A percentile compares a stretch with the other conserved stretches of the same genome.
These are phyloP conservation scores for Petrocephalus microphthalmus DNA, from an alignment of 2,113 vertebrate species.

Conservation along the genomic window DNA sequence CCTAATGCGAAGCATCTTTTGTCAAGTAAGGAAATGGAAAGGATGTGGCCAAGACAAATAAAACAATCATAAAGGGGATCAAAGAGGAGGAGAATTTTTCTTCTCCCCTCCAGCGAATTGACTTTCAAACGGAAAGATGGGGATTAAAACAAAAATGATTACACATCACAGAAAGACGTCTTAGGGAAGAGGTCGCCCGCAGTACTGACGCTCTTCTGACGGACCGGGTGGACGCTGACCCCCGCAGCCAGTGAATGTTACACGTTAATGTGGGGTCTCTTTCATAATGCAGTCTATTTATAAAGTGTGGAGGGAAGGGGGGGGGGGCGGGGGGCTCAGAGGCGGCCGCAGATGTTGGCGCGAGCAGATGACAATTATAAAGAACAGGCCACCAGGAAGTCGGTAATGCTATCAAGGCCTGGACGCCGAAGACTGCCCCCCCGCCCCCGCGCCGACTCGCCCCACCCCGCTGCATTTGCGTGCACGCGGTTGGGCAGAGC, in stretches of 20 bases:
- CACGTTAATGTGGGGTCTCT: slow-evolving; percentile 19
- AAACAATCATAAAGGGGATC: slow-evolving; percentile 74
- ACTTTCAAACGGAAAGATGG: slow-evolving; percentile 45
- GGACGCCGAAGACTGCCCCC: slow-evolving; percentile 11
- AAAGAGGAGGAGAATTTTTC: slow-evolving; percentile 73
- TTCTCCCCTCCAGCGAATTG: slow-evolving; percentile 73
- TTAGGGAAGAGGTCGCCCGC: slow-evolving; percentile 47
- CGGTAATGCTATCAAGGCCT: slow-evolving; percentile 37
- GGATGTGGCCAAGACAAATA: slow-evolving; percentile 83
- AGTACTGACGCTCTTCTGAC: slow-evolving; percentile 50
- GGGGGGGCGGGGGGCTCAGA: slow-evolving; percentile 9
- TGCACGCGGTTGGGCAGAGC: not conserved
- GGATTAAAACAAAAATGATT: not conserved
- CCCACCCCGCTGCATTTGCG: not conserved
- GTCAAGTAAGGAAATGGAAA: slow-evolving; percentile 62
- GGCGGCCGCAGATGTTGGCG: slow-evolving; percentile 40
- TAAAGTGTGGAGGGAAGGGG: slow-evolving; percentile 29
- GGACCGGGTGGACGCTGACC: slow-evolving; percentile 44
- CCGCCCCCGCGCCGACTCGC: not conserved
- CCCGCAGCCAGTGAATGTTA: slow-evolving; percentile 11
- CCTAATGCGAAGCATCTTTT: slow-evolving; percentile 85
- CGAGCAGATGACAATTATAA: slow-evolving; percentile 36
- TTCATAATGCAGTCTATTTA: slow-evolving; percentile 38
- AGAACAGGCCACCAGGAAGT: slow-evolving; percentile 45
- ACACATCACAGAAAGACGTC: slow-evolving; percentile 40